A percentile compares a stretch with the other conserved stretches of the same genome.
Conservation (phyloP, 37 sponge, comb jelly and placozoan genomes). For the Cliona cf. orientalis region DNA sequence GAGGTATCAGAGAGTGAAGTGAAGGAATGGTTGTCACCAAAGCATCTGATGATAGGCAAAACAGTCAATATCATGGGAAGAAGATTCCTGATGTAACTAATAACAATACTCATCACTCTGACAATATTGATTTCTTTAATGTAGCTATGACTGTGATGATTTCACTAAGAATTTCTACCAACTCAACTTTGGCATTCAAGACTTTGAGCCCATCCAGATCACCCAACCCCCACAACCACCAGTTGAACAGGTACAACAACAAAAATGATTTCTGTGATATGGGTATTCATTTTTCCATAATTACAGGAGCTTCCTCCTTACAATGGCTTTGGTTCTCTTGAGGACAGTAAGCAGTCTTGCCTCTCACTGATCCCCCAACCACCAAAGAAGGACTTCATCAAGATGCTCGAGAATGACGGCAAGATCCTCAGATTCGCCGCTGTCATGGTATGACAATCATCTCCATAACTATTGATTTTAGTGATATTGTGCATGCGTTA, state of each 20-base stretch:
- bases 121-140: not conserved
- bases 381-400: conserved; percentile 97
- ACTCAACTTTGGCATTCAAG: conserved; percentile 59
- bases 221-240: conserved; percentile 28
- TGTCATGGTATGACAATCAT: conserved; percentile 72
- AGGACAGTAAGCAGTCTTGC: conserved; percentile 96
- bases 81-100: conserved; percentile 83
- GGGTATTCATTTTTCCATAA: not conserved
- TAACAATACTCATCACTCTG: not conserved
- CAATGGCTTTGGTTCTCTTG: conserved; percentile 96
- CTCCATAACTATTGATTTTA: not conserved
- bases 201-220: conserved; percentile 67
- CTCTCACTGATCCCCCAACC: conserved; percentile 96
- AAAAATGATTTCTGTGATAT: not conserved
- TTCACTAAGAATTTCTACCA: conserved; percentile 89
- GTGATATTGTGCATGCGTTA: not conserved
- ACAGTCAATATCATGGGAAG: conserved; percentile 89
- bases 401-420: conserved; percentile 96
- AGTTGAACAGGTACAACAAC: conserved; percentile 35
- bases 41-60: conserved; percentile 87
- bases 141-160: conserved; percentile 93
- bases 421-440: conserved; percentile 91
- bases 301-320: conserved; percentile 87
- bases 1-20: conserved; percentile 92
- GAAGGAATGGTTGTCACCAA: conserved; percentile 90